Evolutionary conservation across 2,113 vertebrate species (phyloP), one percentile per base, ranked within the genome.

Genomic region (Thomomys bottae): DNA sequence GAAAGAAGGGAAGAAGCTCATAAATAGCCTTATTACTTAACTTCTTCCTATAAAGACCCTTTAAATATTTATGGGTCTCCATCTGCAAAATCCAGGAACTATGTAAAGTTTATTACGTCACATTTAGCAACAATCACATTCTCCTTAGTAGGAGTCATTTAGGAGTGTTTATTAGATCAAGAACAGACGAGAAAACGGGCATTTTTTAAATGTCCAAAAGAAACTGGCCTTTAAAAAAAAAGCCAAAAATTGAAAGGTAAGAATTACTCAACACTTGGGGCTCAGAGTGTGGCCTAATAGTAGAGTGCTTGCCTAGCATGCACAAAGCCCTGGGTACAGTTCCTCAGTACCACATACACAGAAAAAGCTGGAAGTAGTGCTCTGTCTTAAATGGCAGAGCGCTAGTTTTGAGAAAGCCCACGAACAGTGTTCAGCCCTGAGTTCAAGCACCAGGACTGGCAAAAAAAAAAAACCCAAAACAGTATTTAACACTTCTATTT

Each of bases 171-270:
- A 73, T 91, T 78, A 95, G 85, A 89, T 84, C 77, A 42, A 80
- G 63, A 91, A 38, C 49, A 12, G 24, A 95, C 45, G 18, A 38
- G 8, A 78, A 73, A 93, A n/a, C 54, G 10, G n/a, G 76, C 87
- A 84, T 95, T 96, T 87, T 84, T 80, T 40, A 68, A 32, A 38
- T 63, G 70, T 75, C 79, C 78, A 87, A 79, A 87, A 94, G 49
- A 80, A 85, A 42, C 26, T 75, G 45, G 45, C 36, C 87, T 86
- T 91, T 30, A 86, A 86, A 67, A 76, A 67, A 76, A 84, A 1
- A 92, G 73, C 32, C 68, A 38, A 34, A 76, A 92, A 45, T 73
- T 49, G 75, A 76, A 88, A 83, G 68, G 64, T 0, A n/a, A n/a
- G n/a, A n/a, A n/a, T n/a, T n/a, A n/a, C n/a, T n/a, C n/a, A n/a